phyloP scores from a whole-genome alignment of 2,888 invertebrate species.

The Perizoma affinitatum region DNA sequence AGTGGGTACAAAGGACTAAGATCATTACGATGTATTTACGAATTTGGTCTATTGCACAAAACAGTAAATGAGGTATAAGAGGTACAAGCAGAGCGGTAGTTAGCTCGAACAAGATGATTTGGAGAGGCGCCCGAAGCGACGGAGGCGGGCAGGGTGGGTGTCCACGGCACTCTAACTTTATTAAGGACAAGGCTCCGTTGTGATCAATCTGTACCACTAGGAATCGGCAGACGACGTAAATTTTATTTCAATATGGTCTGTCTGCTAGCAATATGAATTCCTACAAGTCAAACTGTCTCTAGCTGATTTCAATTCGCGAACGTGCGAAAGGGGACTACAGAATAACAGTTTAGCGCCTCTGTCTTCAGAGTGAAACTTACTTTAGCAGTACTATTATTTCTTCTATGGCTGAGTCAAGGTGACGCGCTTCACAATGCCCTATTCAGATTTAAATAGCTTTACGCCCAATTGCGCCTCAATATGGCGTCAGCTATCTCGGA shows the following conservation, averaged over 20 bases:
- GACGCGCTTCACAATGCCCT: slow-evolving; percentile 81
- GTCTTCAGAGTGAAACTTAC: slow-evolving; percentile 11
- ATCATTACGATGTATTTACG: slow-evolving; percentile 45
- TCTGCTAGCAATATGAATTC: background rate
- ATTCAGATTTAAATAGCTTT: slow-evolving; percentile 84
- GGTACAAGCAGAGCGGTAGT: slow-evolving; percentile 54
- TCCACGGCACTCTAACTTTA: slow-evolving; percentile 77
- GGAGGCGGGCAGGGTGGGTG: slow-evolving; percentile 55
- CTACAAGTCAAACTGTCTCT: background rate
- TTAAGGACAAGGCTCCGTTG: slow-evolving; percentile 69
- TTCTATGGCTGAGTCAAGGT: slow-evolving; percentile 72
- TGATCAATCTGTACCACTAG: slow-evolving; percentile 62
- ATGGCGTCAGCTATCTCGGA: slow-evolving; percentile 68
- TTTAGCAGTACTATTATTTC: slow-evolving; percentile 24
- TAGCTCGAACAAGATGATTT: slow-evolving; percentile 64
- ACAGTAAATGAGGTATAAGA: slow-evolving; percentile 55
- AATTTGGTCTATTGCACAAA: slow-evolving; percentile 48
- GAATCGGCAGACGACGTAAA: background rate
- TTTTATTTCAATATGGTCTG: background rate
- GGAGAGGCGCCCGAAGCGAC: slow-evolving; percentile 56
- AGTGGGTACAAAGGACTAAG: slow-evolving; percentile 1
- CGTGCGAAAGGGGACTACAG: background rate
- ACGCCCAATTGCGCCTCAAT: slow-evolving; percentile 83
- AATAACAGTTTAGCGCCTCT: background rate
- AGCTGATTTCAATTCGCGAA: background rate